Evolutionary conservation across 2,797 vertebrate species (phyloP).

Genomic region (Xenops minutus): DNA sequence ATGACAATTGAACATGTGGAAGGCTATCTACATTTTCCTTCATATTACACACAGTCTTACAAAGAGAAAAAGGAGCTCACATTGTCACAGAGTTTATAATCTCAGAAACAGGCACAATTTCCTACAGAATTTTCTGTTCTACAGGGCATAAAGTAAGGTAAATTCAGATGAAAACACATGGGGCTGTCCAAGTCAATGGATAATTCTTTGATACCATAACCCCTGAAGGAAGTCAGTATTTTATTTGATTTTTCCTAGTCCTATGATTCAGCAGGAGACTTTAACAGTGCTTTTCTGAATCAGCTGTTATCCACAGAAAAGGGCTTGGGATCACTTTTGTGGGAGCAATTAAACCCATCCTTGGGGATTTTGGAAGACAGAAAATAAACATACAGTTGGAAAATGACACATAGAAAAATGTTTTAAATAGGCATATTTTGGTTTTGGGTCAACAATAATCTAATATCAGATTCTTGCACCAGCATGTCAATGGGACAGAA

Average conservation of each 20-base stretch:
- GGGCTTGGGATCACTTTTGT: not conserved
- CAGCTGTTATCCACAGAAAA: not conserved
- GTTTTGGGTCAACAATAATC: not conserved
- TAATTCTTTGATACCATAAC: not conserved
- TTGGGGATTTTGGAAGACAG: not conserved
- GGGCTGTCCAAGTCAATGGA: not conserved
- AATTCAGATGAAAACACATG: not conserved
- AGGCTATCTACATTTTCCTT: not conserved
- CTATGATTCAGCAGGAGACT: not conserved
- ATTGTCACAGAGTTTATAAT: not conserved
- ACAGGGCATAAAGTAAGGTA: not conserved
- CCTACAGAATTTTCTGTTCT: not conserved
- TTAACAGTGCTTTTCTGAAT: not conserved
- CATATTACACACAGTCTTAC: not conserved
- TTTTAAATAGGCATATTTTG: not conserved
- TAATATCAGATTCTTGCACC: not conserved
- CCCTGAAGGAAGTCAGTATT: not conserved
- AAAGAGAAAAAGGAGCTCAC: not conserved
- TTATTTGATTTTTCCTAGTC: not conserved
- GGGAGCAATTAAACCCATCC: not conserved
- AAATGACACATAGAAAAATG: not conserved
- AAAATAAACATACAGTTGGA: not conserved
- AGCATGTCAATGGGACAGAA: not conserved
- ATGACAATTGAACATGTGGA: rapidly evolving
- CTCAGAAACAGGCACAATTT: not conserved